Evolutionary conservation across 2,888 invertebrate species (phyloP).

Genomic region (Chloroclysta siterata): DNA sequence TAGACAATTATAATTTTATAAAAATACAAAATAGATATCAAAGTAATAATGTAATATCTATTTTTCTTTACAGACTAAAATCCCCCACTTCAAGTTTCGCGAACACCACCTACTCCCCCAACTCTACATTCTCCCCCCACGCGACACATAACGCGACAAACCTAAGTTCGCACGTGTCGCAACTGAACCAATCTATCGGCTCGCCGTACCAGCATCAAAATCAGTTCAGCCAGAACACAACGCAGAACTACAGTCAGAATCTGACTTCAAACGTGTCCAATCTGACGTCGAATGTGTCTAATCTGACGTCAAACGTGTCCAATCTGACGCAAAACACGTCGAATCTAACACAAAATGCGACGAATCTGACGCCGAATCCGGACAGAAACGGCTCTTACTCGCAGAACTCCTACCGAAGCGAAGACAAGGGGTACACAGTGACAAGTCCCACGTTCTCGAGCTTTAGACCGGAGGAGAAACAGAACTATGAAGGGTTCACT

Average conservation of each 20-base stretch:
- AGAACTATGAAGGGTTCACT: slow-evolving; percentile 87
- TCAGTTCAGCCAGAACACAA: slow-evolving; percentile 40
- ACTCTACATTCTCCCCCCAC: slow-evolving; percentile 69
- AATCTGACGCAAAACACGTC: slow-evolving; percentile 29
- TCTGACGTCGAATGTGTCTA: slow-evolving; percentile 30
- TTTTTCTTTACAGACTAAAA: slow-evolving; percentile 61
- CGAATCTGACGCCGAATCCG: slow-evolving; percentile 35
- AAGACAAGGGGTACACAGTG: slow-evolving; percentile 65
- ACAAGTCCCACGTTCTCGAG: slow-evolving; percentile 75
- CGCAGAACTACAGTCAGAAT: slow-evolving; percentile 33
- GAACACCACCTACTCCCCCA: slow-evolving; percentile 78
- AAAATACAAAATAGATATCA: no score
- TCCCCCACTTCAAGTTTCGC: slow-evolving; percentile 73
- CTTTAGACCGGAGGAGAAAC: slow-evolving; percentile 76
- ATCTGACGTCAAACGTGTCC: slow-evolving; percentile 24
- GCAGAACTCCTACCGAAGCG: slow-evolving; percentile 50
- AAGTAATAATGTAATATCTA: neutral
- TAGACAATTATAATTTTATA: no score
- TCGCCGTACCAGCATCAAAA: slow-evolving; percentile 43
- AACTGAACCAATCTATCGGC: slow-evolving; percentile 66
- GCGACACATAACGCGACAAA: slow-evolving; percentile 51
- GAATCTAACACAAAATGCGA: slow-evolving; percentile 30
- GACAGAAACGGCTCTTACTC: slow-evolving; percentile 51
- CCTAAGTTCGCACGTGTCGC: slow-evolving; percentile 59
- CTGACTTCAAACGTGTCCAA: slow-evolving; percentile 24